Evolutionary conservation across 2,113 vertebrate species (phyloP).

Genomic region (Cochlearius cochlearius): DNA sequence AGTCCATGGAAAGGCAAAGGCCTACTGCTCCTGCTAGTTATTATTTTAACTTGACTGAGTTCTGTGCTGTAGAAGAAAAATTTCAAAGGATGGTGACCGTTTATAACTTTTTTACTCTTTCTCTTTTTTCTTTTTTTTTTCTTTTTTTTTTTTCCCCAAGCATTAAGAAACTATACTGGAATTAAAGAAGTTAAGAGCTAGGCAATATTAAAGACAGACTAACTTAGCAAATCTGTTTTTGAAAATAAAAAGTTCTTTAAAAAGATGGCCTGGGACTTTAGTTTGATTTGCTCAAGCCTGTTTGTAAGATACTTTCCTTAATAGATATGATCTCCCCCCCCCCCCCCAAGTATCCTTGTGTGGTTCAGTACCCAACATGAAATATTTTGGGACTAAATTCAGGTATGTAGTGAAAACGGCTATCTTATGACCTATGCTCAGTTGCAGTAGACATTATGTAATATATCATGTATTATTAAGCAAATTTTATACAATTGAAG

Average conservation of each 20-base stretch:
- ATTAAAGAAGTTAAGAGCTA: background rate
- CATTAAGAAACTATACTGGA: background rate
- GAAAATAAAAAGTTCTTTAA: background rate
- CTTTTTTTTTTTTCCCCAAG: background rate
- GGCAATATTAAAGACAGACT: background rate
- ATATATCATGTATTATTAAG: background rate
- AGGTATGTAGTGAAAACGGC: background rate
- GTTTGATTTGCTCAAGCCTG: background rate
- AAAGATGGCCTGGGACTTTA: background rate
- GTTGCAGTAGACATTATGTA: background rate
- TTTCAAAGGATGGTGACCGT: background rate
- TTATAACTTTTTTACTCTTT: too few species aligned
- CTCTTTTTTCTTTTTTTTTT: background rate
- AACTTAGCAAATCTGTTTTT: background rate
- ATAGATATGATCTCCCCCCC: background rate
- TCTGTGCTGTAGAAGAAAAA: background rate
- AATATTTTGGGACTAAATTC: background rate
- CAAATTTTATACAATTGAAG: background rate
- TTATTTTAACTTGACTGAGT: background rate
- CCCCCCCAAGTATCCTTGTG: background rate
- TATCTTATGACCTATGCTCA: background rate
- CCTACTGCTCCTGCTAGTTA: background rate
- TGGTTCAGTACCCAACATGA: background rate
- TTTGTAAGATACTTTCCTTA: background rate
- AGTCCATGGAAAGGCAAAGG: background rate